phyloP scores from a whole-genome alignment of 2,797 vertebrate genomes.

The Neopelma chrysocephalum region DNA sequence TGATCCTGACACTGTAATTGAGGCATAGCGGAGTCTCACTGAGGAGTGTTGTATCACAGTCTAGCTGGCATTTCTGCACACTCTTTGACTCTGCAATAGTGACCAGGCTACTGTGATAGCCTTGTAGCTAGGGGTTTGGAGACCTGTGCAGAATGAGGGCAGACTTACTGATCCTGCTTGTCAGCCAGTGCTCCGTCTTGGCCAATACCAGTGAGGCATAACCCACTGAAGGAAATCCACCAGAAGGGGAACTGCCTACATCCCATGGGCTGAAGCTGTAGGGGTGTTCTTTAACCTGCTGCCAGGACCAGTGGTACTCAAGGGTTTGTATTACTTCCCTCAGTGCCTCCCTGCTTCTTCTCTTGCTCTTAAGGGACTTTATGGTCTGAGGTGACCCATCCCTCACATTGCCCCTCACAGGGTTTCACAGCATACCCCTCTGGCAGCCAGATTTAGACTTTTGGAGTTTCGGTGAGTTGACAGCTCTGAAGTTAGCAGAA shows the following conservation, averaged over 20 bases:
- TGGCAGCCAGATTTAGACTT: not conserved
- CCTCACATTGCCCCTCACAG: not conserved
- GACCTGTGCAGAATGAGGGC: not conserved
- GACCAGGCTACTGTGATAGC: fast-evolving
- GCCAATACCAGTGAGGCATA: not conserved
- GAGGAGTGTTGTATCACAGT: not conserved
- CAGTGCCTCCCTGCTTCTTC: not conserved
- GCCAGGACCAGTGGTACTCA: not conserved
- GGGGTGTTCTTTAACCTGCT: not conserved
- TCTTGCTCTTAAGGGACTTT: not conserved
- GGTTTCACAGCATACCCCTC: not conserved
- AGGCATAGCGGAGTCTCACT: not conserved
- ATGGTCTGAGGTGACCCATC: not conserved
- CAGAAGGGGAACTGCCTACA: not conserved
- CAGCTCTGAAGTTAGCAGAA: not conserved
- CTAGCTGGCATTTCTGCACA: not conserved
- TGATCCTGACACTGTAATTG: not conserved
- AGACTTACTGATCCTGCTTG: not conserved
- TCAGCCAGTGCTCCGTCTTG: not conserved
- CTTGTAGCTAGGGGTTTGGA: not conserved
- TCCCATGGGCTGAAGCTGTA: not conserved
- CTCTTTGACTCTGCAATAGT: not conserved
- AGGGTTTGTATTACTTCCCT: not conserved
- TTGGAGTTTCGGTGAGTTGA: not conserved
- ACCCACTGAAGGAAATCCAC: not conserved